Conservation (phyloP, 2,797 vertebrate genomes). For the Onychomys leucogaster region DNA sequence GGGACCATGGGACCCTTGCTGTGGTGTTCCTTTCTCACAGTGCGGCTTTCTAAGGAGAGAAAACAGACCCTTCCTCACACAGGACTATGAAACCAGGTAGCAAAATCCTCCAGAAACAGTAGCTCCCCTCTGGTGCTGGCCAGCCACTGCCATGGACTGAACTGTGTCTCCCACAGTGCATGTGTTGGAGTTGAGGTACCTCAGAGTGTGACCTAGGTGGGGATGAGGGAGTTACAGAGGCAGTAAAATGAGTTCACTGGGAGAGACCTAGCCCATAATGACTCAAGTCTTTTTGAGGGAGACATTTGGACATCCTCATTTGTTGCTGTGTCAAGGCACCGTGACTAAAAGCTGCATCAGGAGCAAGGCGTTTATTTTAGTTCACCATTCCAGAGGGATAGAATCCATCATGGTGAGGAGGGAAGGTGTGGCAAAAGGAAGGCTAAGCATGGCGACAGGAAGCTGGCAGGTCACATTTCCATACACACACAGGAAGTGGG, state of each 20-base stretch:
- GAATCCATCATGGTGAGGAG: not conserved
- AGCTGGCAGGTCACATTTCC: too few species aligned
- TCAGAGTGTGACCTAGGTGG: not conserved
- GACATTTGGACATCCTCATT: too few species aligned
- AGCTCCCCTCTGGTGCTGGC: not conserved
- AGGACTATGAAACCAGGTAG: not conserved
- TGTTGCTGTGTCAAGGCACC: not conserved
- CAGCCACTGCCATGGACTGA: not conserved
- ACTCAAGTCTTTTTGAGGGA: not conserved
- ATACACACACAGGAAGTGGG: not conserved
- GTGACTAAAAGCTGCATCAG: not conserved
- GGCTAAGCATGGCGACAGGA: not conserved
- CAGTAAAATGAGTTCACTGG: not conserved
- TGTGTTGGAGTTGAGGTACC: not conserved
- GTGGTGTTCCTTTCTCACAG: not conserved
- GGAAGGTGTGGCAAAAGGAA: not conserved
- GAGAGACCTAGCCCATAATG: not conserved
- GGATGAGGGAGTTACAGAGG: not conserved
- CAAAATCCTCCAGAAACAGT: not conserved
- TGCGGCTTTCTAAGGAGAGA: not conserved
- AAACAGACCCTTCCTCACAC: not conserved
- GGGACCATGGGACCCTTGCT: too few species aligned
- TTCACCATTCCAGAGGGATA: not conserved
- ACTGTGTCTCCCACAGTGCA: not conserved
- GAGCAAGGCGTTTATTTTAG: not conserved